These are phyloP conservation scores for Jordanella pulchra DNA, from an alignment of 2,797 vertebrate genomes.

Conservation along the genomic window DNA sequence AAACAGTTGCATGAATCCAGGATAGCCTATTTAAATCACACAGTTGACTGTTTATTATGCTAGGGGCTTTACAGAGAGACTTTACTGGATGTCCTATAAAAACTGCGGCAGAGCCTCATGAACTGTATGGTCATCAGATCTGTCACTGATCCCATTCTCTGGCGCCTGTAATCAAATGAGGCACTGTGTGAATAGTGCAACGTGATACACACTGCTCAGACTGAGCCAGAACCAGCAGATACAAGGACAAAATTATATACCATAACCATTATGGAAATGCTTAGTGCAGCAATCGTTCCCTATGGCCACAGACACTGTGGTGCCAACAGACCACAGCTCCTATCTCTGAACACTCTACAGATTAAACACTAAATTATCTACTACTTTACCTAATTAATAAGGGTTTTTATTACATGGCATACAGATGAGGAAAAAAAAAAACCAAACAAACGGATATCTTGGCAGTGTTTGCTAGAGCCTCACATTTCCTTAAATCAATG, in stretches of 20 bases:
- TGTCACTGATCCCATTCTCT: conserved; percentile 61
- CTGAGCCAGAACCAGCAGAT: conserved; percentile 41
- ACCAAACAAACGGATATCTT: conserved; percentile 36
- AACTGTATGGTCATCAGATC: conserved; percentile 67
- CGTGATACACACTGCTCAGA: conserved; percentile 48
- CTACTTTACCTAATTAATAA: conserved; percentile 11
- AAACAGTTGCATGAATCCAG: conserved; percentile 60
- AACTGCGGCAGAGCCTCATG: conserved; percentile 31
- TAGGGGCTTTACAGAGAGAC: conserved; percentile 42
- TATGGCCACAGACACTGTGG: background rate
- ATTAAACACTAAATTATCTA: conserved; percentile 7
- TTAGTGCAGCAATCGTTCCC: conserved; percentile 23
- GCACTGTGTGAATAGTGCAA: conserved; percentile 61
- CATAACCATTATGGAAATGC: conserved; percentile 43
- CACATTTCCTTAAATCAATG: conserved; percentile 39
- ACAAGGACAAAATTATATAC: conserved; percentile 43
- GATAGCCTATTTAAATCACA: conserved; percentile 58
- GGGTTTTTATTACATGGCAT: conserved; percentile 30
- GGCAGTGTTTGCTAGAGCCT: conserved; percentile 34
- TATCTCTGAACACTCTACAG: background rate
- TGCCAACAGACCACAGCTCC: background rate
- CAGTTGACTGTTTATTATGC: conserved; percentile 56
- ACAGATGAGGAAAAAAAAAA: conserved; percentile 35
- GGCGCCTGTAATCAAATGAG: conserved; percentile 71
- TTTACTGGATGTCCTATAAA: conserved; percentile 55